Base-by-base conservation (phyloP, 2,888 invertebrate genomes). In the Calephelis perditalis region DNA sequence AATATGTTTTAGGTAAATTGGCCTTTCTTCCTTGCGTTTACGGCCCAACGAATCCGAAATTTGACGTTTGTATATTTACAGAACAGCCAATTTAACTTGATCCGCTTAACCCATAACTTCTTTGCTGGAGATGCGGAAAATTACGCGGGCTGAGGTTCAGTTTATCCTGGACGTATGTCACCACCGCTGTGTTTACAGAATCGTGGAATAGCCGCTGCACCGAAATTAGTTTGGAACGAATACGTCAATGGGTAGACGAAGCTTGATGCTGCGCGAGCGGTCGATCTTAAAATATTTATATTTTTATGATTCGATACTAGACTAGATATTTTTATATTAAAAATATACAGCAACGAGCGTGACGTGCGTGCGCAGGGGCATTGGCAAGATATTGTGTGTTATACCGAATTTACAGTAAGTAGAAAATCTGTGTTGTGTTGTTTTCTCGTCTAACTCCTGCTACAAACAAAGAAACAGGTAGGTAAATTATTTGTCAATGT, bases 161-260 rank as follows among this genome's bases (percentile, higher is more conserved):
- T 60, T 61, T 69, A 71, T 54, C 68, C 68, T 86, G 84, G 87
- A 59, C 77, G 71, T 64, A 71, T 75, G 79, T 80, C 76, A 75
- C 79, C 79, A 74, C 75, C 74, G 78, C 69, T 79, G 75, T 89
- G 89, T 89, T 90, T 89, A 90, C 89, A 87, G 87, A 87, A 89
- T 78, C 84, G 82, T 81, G 89, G 88, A 88, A 88, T 87, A 85
- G 82, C 76, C 79, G 83, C 83, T 88, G 88, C 88, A 90, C 86
- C 86, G 85, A 86, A 88, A 85, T 90, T 89, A 90, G 89, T 90
- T 78, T 72, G 82, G 84, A 86, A 82, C 83, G 85, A 81, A 85
- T 88, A 87, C 88, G 89, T 88, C 89, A 89, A 88, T 86, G 87
- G 78, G 75, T 76, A 81, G 85, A 76, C 84, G 86, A 74, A 71